A percentile compares a stretch with the other conserved stretches of the same genome.
phyloP scores from a whole-genome alignment of 2,113 vertebrate genomes.

The Charadrius vociferus region DNA sequence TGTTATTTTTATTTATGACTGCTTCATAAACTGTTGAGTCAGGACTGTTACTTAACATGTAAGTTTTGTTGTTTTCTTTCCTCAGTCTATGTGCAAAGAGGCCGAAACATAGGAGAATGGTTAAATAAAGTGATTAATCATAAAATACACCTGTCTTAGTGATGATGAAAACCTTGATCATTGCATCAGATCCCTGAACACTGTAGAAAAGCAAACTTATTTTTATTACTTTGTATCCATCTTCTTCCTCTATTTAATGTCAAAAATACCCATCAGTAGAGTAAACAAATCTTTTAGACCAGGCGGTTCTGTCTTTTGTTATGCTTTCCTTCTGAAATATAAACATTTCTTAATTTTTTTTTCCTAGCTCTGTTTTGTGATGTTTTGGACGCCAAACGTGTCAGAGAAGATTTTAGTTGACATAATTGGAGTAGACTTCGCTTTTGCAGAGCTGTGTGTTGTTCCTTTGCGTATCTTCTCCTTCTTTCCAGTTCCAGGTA shows the following conservation, averaged over 20 bases:
- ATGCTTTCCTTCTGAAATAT: not conserved
- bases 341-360: not conserved
- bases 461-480: conserved; percentile 93
- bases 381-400: conserved; percentile 94
- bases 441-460: conserved; percentile 92
- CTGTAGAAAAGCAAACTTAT: not conserved
- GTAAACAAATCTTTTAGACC: not conserved
- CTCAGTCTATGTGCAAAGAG: not conserved
- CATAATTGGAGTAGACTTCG: conserved; percentile 91
- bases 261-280: not conserved
- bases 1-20: not conserved
- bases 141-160: not conserved
- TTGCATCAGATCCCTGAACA: not conserved
- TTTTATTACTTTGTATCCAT: not conserved
- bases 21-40: not conserved
- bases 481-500: conserved; percentile 97
- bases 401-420: conserved; percentile 95
- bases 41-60: not conserved
- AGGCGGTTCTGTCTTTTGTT: not conserved
- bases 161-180: not conserved
- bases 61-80: not conserved
- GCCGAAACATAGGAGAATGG: not conserved
- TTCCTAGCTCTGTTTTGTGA: conserved; percentile 91
- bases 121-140: not conserved
- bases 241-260: not conserved